A percentile compares a stretch with the other conserved stretches of the same genome.
Evolutionary conservation across 1,140 invertebrate species (phyloP).

Genomic region (Orchestia grillus): DNA sequence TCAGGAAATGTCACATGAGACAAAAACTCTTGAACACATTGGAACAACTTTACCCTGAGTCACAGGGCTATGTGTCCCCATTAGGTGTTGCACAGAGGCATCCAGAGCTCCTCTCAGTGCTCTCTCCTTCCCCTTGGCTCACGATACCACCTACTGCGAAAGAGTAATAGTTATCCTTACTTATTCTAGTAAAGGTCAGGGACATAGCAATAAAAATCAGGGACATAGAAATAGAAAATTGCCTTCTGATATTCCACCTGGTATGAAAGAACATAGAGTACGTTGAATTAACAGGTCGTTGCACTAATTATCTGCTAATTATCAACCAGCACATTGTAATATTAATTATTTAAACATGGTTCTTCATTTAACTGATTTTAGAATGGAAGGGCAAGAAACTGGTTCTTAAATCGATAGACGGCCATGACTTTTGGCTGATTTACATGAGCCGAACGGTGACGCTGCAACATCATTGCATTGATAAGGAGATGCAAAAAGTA

Average conservation of each 20-base stretch:
- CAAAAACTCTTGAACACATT: not conserved
- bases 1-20: not conserved
- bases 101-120: not conserved
- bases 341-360: not conserved
- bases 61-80: no score
- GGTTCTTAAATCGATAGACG: not conserved
- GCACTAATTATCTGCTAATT: not conserved
- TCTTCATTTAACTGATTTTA: not conserved
- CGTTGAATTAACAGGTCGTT: not conserved
- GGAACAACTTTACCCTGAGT: not conserved
- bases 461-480: not conserved
- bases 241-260: not conserved
- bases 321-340: not conserved
- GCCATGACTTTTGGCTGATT: not conserved
- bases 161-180: not conserved
- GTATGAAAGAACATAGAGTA: not conserved
- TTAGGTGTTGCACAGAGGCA: not conserved
- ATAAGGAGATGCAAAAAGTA: not conserved
- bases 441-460: not conserved
- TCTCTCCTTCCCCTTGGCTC: not conserved
- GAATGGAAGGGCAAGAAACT: not conserved
- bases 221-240: not conserved
- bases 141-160: not conserved
- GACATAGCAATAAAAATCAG: no score
- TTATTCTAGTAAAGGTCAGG: not conserved